Evolutionary conservation across 2,797 vertebrate genomes (phyloP).

Genomic region (Aselliscus stoliczkanus): DNA sequence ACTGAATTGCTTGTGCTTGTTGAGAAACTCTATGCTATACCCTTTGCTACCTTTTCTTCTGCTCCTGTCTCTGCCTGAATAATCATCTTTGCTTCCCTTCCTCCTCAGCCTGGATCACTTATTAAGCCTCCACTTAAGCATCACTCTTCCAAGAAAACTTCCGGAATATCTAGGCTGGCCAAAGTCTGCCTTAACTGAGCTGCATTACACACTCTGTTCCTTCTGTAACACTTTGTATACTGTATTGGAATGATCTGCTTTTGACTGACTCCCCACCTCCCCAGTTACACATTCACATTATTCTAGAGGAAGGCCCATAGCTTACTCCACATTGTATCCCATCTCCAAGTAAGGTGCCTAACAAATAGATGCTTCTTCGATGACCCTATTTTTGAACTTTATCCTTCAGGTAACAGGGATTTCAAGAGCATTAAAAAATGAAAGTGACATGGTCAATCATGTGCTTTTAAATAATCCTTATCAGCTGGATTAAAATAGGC

Average conservation of each 20-base stretch:
- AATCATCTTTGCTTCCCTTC: not conserved
- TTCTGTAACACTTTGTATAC: not conserved
- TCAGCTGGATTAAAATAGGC: not conserved
- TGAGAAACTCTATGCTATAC: not conserved
- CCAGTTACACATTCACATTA: not conserved
- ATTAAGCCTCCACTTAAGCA: not conserved
- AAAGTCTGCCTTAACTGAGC: not conserved
- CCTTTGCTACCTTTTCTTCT: not conserved
- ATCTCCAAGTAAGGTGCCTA: not conserved
- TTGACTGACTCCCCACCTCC: not conserved
- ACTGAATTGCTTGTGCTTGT: not conserved
- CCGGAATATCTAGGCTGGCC: not conserved
- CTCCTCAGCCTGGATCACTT: not conserved
- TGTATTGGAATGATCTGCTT: not conserved
- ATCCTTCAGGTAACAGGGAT: not conserved
- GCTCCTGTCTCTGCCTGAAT: not conserved
- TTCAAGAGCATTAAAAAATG: not conserved
- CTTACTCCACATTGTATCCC: not conserved
- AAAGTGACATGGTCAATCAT: not conserved
- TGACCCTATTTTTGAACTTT: not conserved
- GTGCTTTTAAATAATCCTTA: not conserved
- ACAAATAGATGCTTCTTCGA: not conserved
- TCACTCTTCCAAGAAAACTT: not conserved
- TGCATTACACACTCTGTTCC: no score
- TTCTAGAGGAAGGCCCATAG: not conserved